Conservation (phyloP, 2,113 vertebrate genomes). For the Aspidoscelis tigris region DNA sequence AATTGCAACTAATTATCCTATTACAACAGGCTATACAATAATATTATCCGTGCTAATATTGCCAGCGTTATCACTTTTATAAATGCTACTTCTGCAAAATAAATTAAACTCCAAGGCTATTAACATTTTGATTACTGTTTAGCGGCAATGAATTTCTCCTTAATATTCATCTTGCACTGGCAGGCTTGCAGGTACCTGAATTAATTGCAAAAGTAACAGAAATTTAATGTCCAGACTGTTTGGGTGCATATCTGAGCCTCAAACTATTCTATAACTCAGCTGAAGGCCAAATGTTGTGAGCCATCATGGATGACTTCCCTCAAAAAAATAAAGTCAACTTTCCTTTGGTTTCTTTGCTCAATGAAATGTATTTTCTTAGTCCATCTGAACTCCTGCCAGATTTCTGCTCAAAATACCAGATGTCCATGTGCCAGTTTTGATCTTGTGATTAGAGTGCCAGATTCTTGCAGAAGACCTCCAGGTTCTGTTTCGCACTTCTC, state of each 20-base stretch:
- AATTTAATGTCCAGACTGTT: constrained; percentile 26
- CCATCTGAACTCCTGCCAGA: too few relatives aligned
- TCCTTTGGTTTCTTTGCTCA: not conserved
- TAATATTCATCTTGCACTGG: constrained; percentile 54
- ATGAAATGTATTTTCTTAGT: too few relatives aligned
- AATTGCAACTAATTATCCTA: constrained; percentile 72
- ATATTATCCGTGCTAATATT: constrained; percentile 64
- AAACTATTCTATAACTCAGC: not conserved
- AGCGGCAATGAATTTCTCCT: constrained; percentile 65
- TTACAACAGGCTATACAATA: constrained; percentile 67
- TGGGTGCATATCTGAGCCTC: not conserved
- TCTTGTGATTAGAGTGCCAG: too few relatives aligned
- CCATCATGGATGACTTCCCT: not conserved
- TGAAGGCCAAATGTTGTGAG: not conserved
- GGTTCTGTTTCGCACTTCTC: too few relatives aligned
- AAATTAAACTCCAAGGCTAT: constrained; percentile 67
- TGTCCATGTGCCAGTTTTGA: too few relatives aligned
- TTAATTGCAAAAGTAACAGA: constrained; percentile 64
- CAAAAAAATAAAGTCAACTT: not conserved
- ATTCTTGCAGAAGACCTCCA: too few relatives aligned
- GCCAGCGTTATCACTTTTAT: constrained; percentile 55
- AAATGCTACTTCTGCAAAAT: constrained; percentile 51
- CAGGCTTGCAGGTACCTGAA: constrained; percentile 52
- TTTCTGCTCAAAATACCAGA: too few relatives aligned
- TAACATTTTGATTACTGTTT: constrained; percentile 66